Conservation (phyloP, 1,140 invertebrate genomes). For the Pseudomyrmex pallidus region DNA sequence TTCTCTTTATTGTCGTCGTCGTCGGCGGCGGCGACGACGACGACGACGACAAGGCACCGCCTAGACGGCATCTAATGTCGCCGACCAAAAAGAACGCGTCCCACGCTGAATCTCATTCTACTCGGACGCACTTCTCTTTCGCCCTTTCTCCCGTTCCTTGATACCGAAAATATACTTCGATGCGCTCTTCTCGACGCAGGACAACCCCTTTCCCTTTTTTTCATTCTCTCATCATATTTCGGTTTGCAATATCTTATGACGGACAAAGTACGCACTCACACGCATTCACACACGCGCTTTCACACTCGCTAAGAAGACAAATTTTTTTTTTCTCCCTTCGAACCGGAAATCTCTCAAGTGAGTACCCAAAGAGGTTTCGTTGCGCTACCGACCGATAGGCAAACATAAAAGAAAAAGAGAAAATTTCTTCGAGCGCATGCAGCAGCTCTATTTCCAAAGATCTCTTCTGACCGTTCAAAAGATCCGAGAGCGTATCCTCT, state of each 20-base stretch:
- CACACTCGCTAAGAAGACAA: too few species aligned
- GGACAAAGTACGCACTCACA: too few species aligned
- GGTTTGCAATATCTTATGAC: not conserved
- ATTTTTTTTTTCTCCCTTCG: too few species aligned
- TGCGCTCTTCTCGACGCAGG: not conserved
- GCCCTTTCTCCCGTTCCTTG: not conserved
- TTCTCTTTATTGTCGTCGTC: constrained; percentile 66
- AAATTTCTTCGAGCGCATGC: not conserved
- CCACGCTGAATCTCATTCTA: constrained; percentile 55
- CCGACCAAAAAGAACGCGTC: constrained; percentile 63
- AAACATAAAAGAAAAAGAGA: constrained; percentile 6
- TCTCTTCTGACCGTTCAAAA: constrained; percentile 36
- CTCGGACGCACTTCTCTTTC: not conserved
- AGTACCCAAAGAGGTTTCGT: not conserved
- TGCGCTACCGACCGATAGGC: not conserved
- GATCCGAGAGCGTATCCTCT: not conserved
- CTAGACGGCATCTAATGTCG: constrained; percentile 71
- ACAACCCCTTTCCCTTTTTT: not conserved
- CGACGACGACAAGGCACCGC: constrained; percentile 49
- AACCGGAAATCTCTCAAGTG: too few species aligned
- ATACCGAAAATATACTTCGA: constrained; percentile 50
- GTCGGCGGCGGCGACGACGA: constrained; percentile 48
- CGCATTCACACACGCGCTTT: too few species aligned
- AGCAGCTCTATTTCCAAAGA: constrained; percentile 27
- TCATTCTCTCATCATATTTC: not conserved